A percentile compares a stretch with the other conserved stretches of the same genome.
phyloP scores from a whole-genome alignment of 1,140 invertebrate genomes.

The Episyrphus balteatus region DNA sequence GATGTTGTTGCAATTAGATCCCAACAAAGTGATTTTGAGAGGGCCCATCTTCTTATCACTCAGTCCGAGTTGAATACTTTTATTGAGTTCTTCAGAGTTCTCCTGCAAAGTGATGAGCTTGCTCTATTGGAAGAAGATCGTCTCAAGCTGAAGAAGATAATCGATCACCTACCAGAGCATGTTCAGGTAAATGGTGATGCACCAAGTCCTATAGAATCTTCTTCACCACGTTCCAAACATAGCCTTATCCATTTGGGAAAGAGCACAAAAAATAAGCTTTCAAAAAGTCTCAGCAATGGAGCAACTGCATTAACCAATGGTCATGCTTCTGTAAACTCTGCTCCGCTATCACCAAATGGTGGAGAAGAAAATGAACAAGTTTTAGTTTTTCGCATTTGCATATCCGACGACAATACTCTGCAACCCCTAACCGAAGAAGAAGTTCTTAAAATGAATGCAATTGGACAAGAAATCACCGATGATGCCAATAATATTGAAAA shows the following conservation, averaged over 20 bases:
- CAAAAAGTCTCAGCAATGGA: constrained; percentile 18
- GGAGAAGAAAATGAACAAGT: constrained; percentile 15
- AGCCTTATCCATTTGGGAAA: constrained; percentile 27
- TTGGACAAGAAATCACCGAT: constrained; percentile 22
- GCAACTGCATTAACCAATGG: constrained; percentile 9
- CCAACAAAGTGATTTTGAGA: constrained; percentile 45
- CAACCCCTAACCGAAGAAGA: constrained; percentile 33
- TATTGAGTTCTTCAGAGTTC: constrained; percentile 41
- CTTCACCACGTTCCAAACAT: constrained; percentile 16
- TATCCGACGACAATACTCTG: constrained; percentile 24
- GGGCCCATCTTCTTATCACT: constrained; percentile 56
- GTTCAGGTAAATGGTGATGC: background rate
- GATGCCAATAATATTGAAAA: constrained; percentile 13
- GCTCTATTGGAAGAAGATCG: constrained; percentile 25
- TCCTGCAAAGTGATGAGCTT: constrained; percentile 19
- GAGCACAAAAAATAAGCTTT: constrained; percentile 30
- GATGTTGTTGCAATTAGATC: constrained; percentile 44
- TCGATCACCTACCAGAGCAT: constrained; percentile 18
- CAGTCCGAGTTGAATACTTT: constrained; percentile 53
- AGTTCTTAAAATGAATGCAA: constrained; percentile 35
- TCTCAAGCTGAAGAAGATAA: constrained; percentile 23
- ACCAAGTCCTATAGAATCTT: background rate
- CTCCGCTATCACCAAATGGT: background rate
- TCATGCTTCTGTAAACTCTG: background rate
- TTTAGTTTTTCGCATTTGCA: constrained; percentile 29